Conservation (phyloP, 2,888 invertebrate genomes). For the Alsophila aescularia region DNA sequence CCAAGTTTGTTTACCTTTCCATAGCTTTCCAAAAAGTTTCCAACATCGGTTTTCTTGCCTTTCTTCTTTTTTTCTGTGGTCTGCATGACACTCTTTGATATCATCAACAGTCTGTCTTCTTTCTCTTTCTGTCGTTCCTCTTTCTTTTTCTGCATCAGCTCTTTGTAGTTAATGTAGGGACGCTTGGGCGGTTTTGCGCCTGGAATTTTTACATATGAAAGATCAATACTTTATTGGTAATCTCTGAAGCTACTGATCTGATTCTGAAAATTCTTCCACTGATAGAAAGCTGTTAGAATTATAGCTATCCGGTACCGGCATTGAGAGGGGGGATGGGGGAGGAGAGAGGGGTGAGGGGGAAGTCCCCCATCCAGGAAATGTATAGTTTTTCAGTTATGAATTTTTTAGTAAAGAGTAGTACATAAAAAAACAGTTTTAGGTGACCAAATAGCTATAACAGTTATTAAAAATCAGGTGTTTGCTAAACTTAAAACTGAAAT, state of each 20-base stretch:
- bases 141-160: conserved; percentile 85
- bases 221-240: not conserved
- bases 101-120: conserved; percentile 83
- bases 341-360: too few relatives aligned
- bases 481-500: too few relatives aligned
- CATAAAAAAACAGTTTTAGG: too few relatives aligned
- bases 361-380: too few relatives aligned
- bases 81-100: conserved; percentile 84
- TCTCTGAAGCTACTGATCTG: not conserved
- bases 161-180: conserved; percentile 89
- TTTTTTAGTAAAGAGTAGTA: too few relatives aligned
- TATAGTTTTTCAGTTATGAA: too few relatives aligned
- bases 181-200: conserved; percentile 92
- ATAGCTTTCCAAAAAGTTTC: conserved; percentile 73
- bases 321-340: too few relatives aligned
- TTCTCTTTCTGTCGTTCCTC: conserved; percentile 77
- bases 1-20: conserved; percentile 69
- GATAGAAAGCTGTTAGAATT: too few relatives aligned
- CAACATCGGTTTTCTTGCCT: conserved; percentile 67
- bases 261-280: too few relatives aligned
- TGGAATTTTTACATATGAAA: conserved; percentile 47
- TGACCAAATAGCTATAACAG: too few relatives aligned
- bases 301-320: too few relatives aligned
- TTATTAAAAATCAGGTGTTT: too few relatives aligned
- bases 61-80: conserved; percentile 81